Conservation (phyloP, 2,888 invertebrate species). For the Vanessa cardui region DNA sequence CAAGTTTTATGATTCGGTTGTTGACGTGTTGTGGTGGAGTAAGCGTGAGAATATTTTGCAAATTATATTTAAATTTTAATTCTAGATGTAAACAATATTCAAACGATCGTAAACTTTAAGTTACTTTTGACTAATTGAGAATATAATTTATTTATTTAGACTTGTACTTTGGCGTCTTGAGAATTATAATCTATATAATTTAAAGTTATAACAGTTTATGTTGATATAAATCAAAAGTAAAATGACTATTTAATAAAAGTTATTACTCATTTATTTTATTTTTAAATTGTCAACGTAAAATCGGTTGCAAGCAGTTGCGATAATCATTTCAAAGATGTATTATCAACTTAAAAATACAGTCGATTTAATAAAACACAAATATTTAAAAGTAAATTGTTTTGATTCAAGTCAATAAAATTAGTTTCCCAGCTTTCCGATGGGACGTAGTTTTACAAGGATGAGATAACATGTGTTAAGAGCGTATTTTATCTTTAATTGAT, state of each 20-base stretch:
- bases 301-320: too few species aligned
- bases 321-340: too few species aligned
- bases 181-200: not conserved
- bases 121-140: constrained; percentile 7
- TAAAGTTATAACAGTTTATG: too few species aligned
- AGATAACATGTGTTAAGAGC: constrained; percentile 17
- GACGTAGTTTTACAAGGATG: constrained; percentile 1
- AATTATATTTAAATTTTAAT: constrained; percentile 5
- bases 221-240: too few species aligned
- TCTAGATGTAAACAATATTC: constrained; percentile 13
- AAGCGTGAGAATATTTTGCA: constrained; percentile 53
- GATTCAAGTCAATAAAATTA: constrained; percentile 24
- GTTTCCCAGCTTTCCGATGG: constrained; percentile 16
- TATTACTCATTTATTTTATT: too few species aligned
- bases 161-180: not conserved
- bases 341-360: not conserved
- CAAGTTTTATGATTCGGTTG: constrained; percentile 60
- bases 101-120: not conserved
- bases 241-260: too few species aligned
- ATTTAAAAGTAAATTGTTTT: constrained; percentile 3
- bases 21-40: constrained; percentile 50
- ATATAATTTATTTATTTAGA: not conserved
- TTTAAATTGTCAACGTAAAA: too few species aligned
- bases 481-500: constrained; percentile 18
- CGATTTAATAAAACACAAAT: not conserved